Conservation (phyloP, 1,140 invertebrate genomes). For the Psix sp. region DNA sequence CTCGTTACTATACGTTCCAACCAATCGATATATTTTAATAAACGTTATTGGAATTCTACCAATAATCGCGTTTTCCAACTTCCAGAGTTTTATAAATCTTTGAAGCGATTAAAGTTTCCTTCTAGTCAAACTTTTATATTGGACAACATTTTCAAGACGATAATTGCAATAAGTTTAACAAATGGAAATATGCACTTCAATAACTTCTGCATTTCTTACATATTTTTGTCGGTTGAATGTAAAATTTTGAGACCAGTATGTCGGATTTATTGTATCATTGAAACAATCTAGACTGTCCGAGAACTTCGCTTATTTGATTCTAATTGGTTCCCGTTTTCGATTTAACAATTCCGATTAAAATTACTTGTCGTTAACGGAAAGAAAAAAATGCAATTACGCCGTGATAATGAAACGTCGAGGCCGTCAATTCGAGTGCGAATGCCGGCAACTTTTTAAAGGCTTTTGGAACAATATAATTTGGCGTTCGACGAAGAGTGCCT, state of each 20-base stretch:
- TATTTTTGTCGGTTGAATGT: not conserved
- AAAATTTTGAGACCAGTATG: not conserved
- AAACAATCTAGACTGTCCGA: too few species aligned
- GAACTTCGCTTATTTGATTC: too few species aligned
- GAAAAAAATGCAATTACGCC: conserved; percentile 3
- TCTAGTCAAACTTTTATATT: conserved; percentile 28
- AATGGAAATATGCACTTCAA: conserved; percentile 20
- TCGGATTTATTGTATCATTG: conserved; percentile 6
- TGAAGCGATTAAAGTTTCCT: not conserved
- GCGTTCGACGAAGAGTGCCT: conserved; percentile 11
- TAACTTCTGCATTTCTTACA: conserved; percentile 18
- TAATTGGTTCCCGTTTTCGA: not conserved
- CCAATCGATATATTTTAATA: conserved; percentile 30
- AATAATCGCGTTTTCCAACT: conserved; percentile 9
- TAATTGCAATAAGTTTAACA: conserved; percentile 23
- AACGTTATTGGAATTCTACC: conserved; percentile 14
- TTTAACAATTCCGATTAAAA: conserved; percentile 1
- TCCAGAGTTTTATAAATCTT: conserved; percentile 13
- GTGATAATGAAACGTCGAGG: not conserved
- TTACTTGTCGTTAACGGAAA: not conserved
- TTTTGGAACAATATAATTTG: conserved; percentile 31
- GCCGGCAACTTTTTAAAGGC: conserved; percentile 20
- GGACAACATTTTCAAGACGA: conserved; percentile 21
- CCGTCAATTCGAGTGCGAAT: not conserved
- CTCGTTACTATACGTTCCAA: conserved; percentile 6